phyloP scores from a whole-genome alignment of 2,113 vertebrate species.

The Thalassarche chlororhynchos region DNA sequence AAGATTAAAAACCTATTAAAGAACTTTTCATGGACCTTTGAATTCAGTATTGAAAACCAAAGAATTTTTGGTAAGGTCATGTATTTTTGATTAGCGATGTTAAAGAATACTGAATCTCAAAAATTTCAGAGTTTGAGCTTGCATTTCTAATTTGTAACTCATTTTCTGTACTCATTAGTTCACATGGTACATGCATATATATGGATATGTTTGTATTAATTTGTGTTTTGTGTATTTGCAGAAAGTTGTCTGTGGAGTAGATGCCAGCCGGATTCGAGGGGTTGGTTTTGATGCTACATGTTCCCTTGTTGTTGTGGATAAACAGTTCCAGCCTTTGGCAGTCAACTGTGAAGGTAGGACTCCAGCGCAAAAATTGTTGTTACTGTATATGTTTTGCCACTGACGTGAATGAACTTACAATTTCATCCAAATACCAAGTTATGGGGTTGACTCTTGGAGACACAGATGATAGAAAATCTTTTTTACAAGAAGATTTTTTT shows the following conservation, averaged over 20 bases:
- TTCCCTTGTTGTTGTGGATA: conserved; percentile 92
- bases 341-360: conserved; percentile 84
- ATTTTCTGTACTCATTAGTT: not conserved
- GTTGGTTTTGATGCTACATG: conserved; percentile 95
- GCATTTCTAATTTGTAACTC: not conserved
- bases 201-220: not conserved
- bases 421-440: not conserved
- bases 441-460: not conserved
- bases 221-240: conserved; percentile 62
- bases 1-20: not conserved
- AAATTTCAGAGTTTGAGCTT: not conserved
- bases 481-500: not conserved
- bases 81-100: not conserved
- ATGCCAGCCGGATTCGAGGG: conserved; percentile 80
- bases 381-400: not conserved
- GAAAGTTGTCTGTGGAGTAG: conserved; percentile 79
- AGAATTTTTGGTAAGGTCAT: not conserved
- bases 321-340: conserved; percentile 83
- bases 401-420: not conserved
- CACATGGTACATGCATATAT: not conserved
- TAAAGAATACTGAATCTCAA: not conserved
- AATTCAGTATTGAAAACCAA: not conserved
- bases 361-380: not conserved
- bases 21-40: not conserved
- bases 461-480: not conserved